These are phyloP conservation scores for Trachymyrmex cornetzi DNA, from an alignment of 1,140 invertebrate genomes.

Conservation along the genomic window DNA sequence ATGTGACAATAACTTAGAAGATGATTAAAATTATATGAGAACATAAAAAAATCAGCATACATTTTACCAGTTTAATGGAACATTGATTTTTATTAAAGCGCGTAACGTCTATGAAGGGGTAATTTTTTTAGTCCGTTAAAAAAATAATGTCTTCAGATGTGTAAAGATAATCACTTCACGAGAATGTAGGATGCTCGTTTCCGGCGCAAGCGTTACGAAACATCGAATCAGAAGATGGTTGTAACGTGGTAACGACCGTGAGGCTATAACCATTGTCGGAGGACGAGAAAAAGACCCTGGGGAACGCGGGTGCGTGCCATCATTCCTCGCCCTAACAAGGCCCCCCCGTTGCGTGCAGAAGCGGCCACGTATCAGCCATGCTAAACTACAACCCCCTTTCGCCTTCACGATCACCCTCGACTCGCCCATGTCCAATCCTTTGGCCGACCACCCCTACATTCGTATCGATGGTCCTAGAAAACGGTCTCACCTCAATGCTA, in stretches of 20 bases:
- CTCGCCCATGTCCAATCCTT: constrained; percentile 64
- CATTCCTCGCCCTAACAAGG: constrained; percentile 75
- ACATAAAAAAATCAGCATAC: not conserved
- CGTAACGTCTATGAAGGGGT: not conserved
- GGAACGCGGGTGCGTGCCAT: constrained; percentile 71
- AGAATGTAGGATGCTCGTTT: constrained; percentile 29
- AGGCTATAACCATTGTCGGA: constrained; percentile 67
- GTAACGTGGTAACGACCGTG: constrained; percentile 74
- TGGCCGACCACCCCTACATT: constrained; percentile 56
- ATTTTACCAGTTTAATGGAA: not conserved
- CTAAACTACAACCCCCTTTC: constrained; percentile 71
- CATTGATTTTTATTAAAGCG: constrained; percentile 11
- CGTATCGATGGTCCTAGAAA: constrained; percentile 79
- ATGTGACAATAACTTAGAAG: not conserved
- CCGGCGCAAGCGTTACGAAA: constrained; percentile 54
- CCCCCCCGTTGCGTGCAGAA: constrained; percentile 70
- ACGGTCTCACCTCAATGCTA: constrained; percentile 79
- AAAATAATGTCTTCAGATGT: constrained; percentile 24
- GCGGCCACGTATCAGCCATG: constrained; percentile 74
- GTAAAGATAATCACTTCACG: constrained; percentile 39
- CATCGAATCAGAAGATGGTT: constrained; percentile 65
- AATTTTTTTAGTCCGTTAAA: not conserved
- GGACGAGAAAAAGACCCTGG: constrained; percentile 66
- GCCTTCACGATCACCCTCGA: constrained; percentile 61
- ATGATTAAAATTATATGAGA: constrained; percentile 1